These are phyloP conservation scores for Scaptomyza cyrtandrae DNA, from an alignment of 2,888 invertebrate species.

Conservation along the genomic window DNA sequence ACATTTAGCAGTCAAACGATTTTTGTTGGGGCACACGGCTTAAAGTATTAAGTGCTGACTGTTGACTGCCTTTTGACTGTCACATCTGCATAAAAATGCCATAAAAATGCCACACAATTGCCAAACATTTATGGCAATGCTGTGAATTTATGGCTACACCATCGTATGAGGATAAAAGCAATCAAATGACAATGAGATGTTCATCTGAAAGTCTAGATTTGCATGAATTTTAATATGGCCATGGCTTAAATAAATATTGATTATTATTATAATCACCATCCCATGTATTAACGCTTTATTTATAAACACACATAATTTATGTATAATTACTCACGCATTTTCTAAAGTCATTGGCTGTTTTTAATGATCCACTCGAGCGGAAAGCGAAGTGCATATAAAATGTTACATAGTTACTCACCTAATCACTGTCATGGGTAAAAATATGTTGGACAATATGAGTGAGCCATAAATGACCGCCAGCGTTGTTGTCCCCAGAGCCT, in stretches of 20 bases:
- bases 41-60: slow-evolving; percentile 43
- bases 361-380: slow-evolving; percentile 5
- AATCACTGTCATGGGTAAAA: slow-evolving; percentile 93
- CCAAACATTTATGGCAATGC: slow-evolving; percentile 65
- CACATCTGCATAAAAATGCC: slow-evolving; percentile 74
- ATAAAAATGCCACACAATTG: slow-evolving; percentile 75
- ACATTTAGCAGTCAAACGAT: slow-evolving; percentile 69
- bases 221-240: neutral
- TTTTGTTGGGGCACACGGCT: slow-evolving; percentile 13
- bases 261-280: too few species aligned
- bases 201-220: neutral
- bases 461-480: slow-evolving; percentile 94
- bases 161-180: slow-evolving; percentile 23
- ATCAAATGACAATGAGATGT: slow-evolving; percentile 47
- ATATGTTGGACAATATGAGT: slow-evolving; percentile 94
- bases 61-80: slow-evolving; percentile 44
- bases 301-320: neutral
- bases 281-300: neutral
- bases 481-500: slow-evolving; percentile 92
- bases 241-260: too few species aligned
- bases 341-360: neutral
- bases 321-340: slow-evolving; percentile 10
- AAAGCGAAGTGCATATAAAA: neutral
- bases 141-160: slow-evolving; percentile 37
- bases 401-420: slow-evolving; percentile 86